Conservation (phyloP, 2,797 vertebrate genomes). For the Hybognathus amarus region DNA sequence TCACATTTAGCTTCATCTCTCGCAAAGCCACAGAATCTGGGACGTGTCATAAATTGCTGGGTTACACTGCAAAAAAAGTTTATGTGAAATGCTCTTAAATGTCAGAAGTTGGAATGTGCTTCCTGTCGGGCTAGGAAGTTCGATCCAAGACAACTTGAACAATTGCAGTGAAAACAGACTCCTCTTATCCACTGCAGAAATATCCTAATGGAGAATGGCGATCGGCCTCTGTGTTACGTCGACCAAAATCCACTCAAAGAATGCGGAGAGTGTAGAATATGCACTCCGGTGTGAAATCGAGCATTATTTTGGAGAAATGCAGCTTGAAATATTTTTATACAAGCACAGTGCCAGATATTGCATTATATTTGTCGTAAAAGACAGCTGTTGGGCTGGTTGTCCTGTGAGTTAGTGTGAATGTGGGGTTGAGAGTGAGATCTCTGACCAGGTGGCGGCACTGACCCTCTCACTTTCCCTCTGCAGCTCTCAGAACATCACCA, state of each 20-base stretch:
- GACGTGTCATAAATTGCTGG: constrained; percentile 19
- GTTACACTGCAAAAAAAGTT: constrained; percentile 37
- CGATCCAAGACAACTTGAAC: constrained; percentile 31
- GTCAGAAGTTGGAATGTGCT: constrained; percentile 71
- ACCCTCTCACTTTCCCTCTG: constrained; percentile 63
- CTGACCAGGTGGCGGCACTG: constrained; percentile 73
- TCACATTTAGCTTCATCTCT: constrained; percentile 51
- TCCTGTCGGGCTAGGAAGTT: constrained; percentile 77
- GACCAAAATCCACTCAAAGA: constrained; percentile 44
- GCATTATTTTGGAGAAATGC: constrained; percentile 53
- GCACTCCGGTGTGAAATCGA: constrained; percentile 60
- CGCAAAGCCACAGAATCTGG: constrained; percentile 39
- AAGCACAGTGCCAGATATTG: constrained; percentile 53
- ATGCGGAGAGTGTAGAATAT: constrained; percentile 52
- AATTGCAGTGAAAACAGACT: constrained; percentile 44
- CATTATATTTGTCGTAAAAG: constrained; percentile 62
- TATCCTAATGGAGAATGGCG: constrained; percentile 39
- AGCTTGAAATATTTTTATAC: constrained; percentile 59
- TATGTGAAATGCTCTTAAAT: constrained; percentile 48
- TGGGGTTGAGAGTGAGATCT: constrained; percentile 60
- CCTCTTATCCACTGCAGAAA: constrained; percentile 40
- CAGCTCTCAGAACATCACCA: constrained; percentile 46
- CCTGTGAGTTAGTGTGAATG: constrained; percentile 33
- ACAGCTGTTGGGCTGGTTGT: constrained; percentile 64
- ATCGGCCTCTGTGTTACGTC: constrained; percentile 19